These are phyloP conservation scores for Hypselothyrea guttata DNA, from an alignment of 2,888 invertebrate species.

Conservation along the genomic window DNA sequence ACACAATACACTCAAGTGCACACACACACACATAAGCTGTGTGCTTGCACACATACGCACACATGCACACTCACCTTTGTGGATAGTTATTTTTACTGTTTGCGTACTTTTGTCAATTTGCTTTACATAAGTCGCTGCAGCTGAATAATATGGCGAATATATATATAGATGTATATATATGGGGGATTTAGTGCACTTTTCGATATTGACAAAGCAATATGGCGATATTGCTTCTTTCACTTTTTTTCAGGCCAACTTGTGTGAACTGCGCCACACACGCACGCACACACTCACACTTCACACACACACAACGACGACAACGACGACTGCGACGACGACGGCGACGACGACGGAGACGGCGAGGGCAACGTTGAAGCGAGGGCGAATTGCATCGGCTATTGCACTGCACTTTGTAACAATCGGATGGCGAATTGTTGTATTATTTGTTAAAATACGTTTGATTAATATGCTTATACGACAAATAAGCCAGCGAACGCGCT, in stretches of 20 bases:
- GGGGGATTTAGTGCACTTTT: conserved; percentile 56
- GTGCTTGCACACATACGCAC: conserved; percentile 6
- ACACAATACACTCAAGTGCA: conserved; percentile 21
- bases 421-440: conserved; percentile 18
- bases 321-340: conserved; percentile 16
- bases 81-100: conserved; percentile 49
- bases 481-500: conserved; percentile 58
- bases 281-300: conserved; percentile 42
- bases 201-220: conserved; percentile 66
- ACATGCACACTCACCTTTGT: conserved; percentile 50
- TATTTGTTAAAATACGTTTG: conserved; percentile 40
- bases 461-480: conserved; percentile 52
- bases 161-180: conserved; percentile 11
- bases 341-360: conserved; percentile 14
- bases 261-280: conserved; percentile 62
- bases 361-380: conserved; percentile 14
- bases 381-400: conserved; percentile 59
- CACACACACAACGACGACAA: conserved; percentile 24
- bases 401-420: conserved; percentile 47
- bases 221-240: conserved; percentile 67
- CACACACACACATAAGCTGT: conserved; percentile 15
- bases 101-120: conserved; percentile 38
- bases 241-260: conserved; percentile 63
- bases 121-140: conserved; percentile 60
- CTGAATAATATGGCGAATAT: conserved; percentile 14